Evolutionary conservation across 2,888 invertebrate genomes (phyloP), one percentile per base, ranked within the genome.

Genomic region (Tortrix viridana): DNA sequence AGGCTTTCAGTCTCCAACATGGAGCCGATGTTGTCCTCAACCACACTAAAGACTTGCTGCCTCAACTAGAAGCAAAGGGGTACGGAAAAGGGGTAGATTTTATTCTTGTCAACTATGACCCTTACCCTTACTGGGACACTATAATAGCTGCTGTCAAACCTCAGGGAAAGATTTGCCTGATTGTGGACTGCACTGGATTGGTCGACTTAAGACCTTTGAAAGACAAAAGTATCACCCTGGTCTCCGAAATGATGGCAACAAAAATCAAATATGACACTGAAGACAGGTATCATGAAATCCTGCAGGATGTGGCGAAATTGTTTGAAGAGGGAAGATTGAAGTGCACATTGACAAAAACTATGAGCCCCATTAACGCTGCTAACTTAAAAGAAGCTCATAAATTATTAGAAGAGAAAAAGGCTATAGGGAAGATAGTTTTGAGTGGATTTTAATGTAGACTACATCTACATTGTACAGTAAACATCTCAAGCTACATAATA

Each of bases 41-140:
- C 61, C 89, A 91, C 63, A 80, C 78, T 2, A 69, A 81, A 61
- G 80, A 89, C 66, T 70, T 91, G 41, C 20, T 81, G 20, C 78
- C 84, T 7, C 89, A 90, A 65, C 71, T 91, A 5, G 74, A 82
- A 67, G 76, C 72, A 2, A 76, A 79, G 58, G 87, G 88, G 2
- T 85, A 75, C 69, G 73, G 69, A n/a, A 74, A 71, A 23, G 88
- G 88, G 41, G 88, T 91, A 1, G 86, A 91, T 66, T 88, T 74
- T 46, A 88, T 91, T 50, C 66, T 91, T 6, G 84, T 88, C 0
- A 89, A 88, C 65, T 89, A 84, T 66, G 90, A 91, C 65, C 91
- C 91, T 12, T 86, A 75, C 41, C 88, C 87, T 1, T 90, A 91
- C 49, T 91, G 91, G 91, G 75, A 88, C 37, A 84, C 82, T 1